Percentiles rank a stretch among this genome's conserved stretches.
These are phyloP conservation scores for Choreutis nemorana DNA, from an alignment of 2,888 invertebrate genomes.

Conservation along the genomic window DNA sequence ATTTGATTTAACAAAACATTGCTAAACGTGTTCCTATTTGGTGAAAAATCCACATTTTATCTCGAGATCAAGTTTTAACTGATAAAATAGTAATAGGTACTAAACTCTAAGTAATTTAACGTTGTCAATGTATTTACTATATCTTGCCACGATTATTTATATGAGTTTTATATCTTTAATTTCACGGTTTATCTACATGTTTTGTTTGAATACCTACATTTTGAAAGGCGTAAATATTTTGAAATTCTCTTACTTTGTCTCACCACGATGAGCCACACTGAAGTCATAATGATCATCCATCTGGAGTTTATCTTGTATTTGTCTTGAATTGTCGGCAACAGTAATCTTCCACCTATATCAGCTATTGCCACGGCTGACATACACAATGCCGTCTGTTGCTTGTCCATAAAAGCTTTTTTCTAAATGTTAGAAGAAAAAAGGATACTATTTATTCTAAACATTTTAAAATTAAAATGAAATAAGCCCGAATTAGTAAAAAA, in stretches of 20 bases:
- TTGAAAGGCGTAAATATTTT: too few species aligned
- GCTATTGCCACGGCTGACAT: slow-evolving; percentile 76
- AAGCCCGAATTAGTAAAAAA: background rate
- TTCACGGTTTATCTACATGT: too few species aligned
- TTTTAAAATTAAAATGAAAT: too few species aligned
- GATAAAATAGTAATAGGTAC: too few species aligned
- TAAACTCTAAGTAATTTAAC: too few species aligned
- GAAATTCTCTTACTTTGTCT: slow-evolving; percentile 59
- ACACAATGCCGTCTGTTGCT: slow-evolving; percentile 69
- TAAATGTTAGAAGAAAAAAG: slow-evolving; percentile 18
- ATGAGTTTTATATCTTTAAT: too few species aligned
- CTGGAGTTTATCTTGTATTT: slow-evolving; percentile 68
- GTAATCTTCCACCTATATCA: slow-evolving; percentile 72
- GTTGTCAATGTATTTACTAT: too few species aligned
- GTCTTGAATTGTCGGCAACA: slow-evolving; percentile 70
- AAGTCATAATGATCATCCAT: slow-evolving; percentile 69
- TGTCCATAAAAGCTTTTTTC: slow-evolving; percentile 43
- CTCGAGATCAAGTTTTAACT: slow-evolving; percentile 12
- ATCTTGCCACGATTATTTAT: too few species aligned
- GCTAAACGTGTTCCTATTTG: slow-evolving; percentile 2
- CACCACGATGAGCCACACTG: slow-evolving; percentile 61
- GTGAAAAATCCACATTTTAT: too few species aligned
- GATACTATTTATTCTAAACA: slow-evolving; percentile 1
- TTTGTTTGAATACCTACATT: too few species aligned
- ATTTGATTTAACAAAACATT: slow-evolving; percentile 2